phyloP scores from a whole-genome alignment of 1,140 invertebrate genomes.

The Calliopsis andreniformis region DNA sequence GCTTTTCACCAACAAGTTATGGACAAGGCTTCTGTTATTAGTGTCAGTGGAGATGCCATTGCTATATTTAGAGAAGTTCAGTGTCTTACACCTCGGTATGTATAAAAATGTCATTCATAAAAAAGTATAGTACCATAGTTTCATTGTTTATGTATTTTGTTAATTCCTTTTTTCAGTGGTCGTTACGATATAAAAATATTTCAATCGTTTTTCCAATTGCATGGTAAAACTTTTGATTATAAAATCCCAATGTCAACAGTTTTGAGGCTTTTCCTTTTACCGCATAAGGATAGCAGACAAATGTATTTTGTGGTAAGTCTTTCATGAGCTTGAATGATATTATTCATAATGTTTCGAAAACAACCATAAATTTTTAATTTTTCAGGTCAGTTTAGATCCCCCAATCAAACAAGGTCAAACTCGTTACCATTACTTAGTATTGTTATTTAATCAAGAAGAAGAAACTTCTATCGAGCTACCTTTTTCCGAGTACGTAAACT shows the following conservation, averaged over 20 bases:
- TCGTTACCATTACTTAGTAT: constrained; percentile 96
- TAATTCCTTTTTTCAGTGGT: constrained; percentile 87
- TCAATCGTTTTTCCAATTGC: constrained; percentile 98
- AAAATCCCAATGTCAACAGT: constrained; percentile 99
- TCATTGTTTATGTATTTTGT: neutral
- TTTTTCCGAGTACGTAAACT: constrained; percentile 89
- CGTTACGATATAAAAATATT: constrained; percentile 99
- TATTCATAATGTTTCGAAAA: neutral
- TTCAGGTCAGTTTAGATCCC: constrained; percentile 94
- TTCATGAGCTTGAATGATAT: neutral
- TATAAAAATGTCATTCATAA: constrained; percentile 12
- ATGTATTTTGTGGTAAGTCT: constrained; percentile 97
- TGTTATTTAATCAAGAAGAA: constrained; percentile 97
- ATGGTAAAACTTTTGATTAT: constrained; percentile 99
- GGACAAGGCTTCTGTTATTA: constrained; percentile 98
- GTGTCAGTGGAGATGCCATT: constrained; percentile 98
- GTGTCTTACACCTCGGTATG: constrained; percentile 97
- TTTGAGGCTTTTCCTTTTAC: constrained; percentile 95
- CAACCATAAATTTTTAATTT: constrained; percentile 31
- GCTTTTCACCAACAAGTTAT: constrained; percentile 98
- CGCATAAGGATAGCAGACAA: constrained; percentile 98
- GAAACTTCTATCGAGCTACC: constrained; percentile 96
- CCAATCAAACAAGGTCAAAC: constrained; percentile 99
- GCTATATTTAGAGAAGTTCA: constrained; percentile 98
- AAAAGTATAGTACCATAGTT: neutral